Base-by-base conservation (phyloP, 2,113 vertebrate genomes). In the Panthera uncia region DNA sequence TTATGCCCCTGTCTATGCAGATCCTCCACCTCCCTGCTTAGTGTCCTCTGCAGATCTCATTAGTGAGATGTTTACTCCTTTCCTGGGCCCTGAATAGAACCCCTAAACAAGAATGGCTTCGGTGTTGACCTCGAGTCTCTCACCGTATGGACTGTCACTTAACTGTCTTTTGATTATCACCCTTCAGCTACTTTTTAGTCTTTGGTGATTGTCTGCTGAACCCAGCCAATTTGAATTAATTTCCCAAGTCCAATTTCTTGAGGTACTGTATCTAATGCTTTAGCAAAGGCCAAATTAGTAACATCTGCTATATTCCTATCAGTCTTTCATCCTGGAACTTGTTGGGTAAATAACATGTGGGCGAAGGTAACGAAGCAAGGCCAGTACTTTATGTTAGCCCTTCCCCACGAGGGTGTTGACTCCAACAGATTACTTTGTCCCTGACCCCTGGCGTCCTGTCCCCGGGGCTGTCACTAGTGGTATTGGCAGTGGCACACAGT, bases 141-240 rank as follows among this genome's bases (percentile, higher is more conserved):
- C 36, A 41, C 65, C 48, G 25, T 63, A 57, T 84, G 74, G 57
- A 73, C 91, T 96, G 89, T 94, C 96, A 95, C 94, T 97, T 96
- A 93, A 79, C 91, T 89, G 63, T 84, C 95, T 97, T 97, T 96
- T 98, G 91, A 97, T 97, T 97, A 45, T 86, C 95, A 89, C 95
- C 80, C 88, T 96, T 91, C 55, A 89, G 94, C 86, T 89, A 74
- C 89, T 91, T 94, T 94, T 97, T 96, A 97, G 97, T 96, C 94
- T 97, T 92, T 79, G 81, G 57, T 87, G 79, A 97, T 95, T 96
- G 57, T 95, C 41, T 97, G 41, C 81, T 73, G 74, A 94, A 63
- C 95, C 94, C 93, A 85, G 57, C 81, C 97, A 97, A 83, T 97
- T 68, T 97, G 93, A 97, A 93, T 97, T 96, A 96, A 93, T 97